phyloP scores from a whole-genome alignment of 2,113 vertebrate species.

The Crotalus tigris region DNA sequence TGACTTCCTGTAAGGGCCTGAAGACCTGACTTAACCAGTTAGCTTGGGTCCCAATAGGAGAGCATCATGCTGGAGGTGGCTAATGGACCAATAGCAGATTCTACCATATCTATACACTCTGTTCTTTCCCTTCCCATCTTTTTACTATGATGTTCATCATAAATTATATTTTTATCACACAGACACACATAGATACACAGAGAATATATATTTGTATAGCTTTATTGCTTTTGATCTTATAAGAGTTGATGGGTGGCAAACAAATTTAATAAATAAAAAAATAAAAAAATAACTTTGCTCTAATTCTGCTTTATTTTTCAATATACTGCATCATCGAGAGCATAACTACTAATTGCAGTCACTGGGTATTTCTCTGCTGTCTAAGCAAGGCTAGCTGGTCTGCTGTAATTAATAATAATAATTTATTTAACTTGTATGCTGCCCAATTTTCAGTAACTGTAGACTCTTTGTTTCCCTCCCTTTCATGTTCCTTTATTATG shows the following conservation, averaged over 20 bases:
- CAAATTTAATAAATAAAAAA: not conserved
- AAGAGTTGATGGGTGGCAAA: not conserved
- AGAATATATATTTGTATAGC: not conserved
- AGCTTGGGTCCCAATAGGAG: not conserved
- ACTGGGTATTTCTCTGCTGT: not conserved
- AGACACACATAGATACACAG: not conserved
- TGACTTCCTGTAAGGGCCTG: not conserved
- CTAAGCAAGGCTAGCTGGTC: not conserved
- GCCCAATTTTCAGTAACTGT: not conserved
- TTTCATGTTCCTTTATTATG: not conserved
- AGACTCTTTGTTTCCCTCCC: not conserved
- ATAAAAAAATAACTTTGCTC: constrained; percentile 31
- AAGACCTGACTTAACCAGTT: not conserved
- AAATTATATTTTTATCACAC: not conserved
- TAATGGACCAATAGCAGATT: not conserved
- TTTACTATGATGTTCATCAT: not conserved
- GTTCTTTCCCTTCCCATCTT: not conserved
- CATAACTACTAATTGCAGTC: not conserved
- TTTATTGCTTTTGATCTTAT: not conserved
- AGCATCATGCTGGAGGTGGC: not conserved
- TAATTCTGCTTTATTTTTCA: not conserved
- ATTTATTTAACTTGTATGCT: not conserved
- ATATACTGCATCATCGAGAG: not conserved
- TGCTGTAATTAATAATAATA: not conserved
- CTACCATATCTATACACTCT: not conserved